phyloP scores from a whole-genome alignment of 2,888 invertebrate genomes.

The Pristionchus mayeri region DNA sequence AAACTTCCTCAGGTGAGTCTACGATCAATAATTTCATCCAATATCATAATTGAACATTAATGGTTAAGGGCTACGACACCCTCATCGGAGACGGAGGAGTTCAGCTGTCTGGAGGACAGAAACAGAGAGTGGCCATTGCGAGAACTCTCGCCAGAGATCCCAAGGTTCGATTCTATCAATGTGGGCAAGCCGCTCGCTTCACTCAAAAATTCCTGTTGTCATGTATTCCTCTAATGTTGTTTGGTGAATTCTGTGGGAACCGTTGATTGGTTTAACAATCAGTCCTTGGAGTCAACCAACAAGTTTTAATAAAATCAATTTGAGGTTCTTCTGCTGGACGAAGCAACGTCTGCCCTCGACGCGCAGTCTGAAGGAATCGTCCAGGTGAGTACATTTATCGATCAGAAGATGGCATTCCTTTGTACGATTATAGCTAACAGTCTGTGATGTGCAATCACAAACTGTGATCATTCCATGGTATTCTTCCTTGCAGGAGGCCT shows the following conservation, averaged over 20 bases:
- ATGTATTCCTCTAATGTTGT: too few relatives aligned
- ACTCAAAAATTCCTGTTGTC: too few relatives aligned
- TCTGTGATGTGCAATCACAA: too few relatives aligned
- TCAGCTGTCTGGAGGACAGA: conserved; percentile 72
- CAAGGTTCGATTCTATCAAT: neutral
- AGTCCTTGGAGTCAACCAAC: neutral
- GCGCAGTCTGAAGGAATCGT: conserved; percentile 85
- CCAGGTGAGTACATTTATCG: too few relatives aligned
- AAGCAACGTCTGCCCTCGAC: conserved; percentile 82
- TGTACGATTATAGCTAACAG: too few relatives aligned
- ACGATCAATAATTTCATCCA: neutral
- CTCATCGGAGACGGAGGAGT: conserved; percentile 73
- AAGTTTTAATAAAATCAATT: neutral
- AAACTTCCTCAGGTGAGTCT: conserved; percentile 61
- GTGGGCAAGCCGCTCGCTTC: neutral
- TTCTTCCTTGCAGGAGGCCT: conserved; percentile 54
- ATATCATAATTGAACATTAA: too few relatives aligned
- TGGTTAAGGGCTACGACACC: conserved; percentile 66
- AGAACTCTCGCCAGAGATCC: conserved; percentile 67
- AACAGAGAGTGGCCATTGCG: conserved; percentile 70
- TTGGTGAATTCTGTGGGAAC: too few relatives aligned
- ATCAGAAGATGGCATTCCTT: too few relatives aligned
- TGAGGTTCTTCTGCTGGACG: conserved; percentile 81
- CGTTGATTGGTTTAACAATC: too few relatives aligned
- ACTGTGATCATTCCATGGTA: conserved; percentile 54